These are phyloP conservation scores for Alviniconcha marisindica DNA, from an alignment of 1,140 invertebrate species.

Conservation along the genomic window DNA sequence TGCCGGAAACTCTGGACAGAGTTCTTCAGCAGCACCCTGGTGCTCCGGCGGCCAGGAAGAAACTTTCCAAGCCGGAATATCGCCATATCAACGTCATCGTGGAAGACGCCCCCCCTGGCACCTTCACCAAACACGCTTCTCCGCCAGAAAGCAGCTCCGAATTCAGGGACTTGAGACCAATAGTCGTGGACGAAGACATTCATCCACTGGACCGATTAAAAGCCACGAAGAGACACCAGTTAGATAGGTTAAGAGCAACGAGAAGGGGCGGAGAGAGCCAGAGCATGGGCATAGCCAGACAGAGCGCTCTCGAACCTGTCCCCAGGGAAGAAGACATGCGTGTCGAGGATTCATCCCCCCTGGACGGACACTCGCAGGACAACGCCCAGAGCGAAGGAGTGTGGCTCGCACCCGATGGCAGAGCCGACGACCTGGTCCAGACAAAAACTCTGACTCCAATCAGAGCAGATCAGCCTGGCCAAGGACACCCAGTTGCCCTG, in stretches of 20 bases:
- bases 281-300: neutral
- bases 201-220: neutral
- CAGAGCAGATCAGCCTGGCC: neutral
- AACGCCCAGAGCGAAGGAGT: neutral
- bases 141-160: too few species aligned
- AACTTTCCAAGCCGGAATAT: neutral
- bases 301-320: too few species aligned
- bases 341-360: too few species aligned
- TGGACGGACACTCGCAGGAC: neutral
- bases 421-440: neutral
- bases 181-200: neutral
- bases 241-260: too few species aligned
- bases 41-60: neutral
- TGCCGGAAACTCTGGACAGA: neutral
- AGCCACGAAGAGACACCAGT: neutral
- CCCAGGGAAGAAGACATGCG: too few species aligned
- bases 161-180: neutral
- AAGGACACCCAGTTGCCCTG: neutral
- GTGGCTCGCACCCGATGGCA: conserved; percentile 29
- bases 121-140: neutral
- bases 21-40: neutral
- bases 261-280: neutral
- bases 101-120: conserved; percentile 25
- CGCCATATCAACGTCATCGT: conserved; percentile 28
- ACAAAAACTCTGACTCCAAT: neutral